Evolutionary conservation across 1,140 invertebrate genomes (phyloP).

Genomic region (Sitobion miscanthi): DNA sequence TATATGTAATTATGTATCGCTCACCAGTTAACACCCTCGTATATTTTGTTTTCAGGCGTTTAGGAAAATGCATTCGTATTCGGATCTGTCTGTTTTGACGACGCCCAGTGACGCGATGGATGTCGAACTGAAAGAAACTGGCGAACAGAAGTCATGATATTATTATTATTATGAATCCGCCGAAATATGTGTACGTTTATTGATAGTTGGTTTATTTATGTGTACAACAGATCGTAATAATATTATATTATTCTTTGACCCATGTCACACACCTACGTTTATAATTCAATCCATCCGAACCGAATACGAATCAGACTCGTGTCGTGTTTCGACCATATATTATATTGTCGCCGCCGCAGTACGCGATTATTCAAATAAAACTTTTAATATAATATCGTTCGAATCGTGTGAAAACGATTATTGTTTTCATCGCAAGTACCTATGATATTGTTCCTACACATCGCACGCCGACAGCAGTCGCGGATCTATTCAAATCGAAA

Average conservation of each 20-base stretch:
- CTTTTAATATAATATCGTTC: not conserved
- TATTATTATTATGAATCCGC: not conserved
- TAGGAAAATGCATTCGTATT: not conserved
- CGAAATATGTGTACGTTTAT: not conserved
- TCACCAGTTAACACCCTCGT: not conserved
- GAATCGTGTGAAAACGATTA: not conserved
- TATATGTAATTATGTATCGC: too few relatives aligned
- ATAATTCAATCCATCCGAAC: not conserved
- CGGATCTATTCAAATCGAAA: not conserved
- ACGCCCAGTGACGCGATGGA: not conserved
- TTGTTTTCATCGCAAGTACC: not conserved
- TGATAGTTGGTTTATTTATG: not conserved
- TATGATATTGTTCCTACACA: not conserved
- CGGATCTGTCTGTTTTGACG: not conserved
- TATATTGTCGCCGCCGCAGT: too few relatives aligned
- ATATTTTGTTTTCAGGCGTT: not conserved
- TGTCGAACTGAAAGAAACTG: slow-evolving; percentile 15
- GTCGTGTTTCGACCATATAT: not conserved
- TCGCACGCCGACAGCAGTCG: not conserved
- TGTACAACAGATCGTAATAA: not conserved
- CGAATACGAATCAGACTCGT: not conserved
- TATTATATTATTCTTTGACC: not conserved
- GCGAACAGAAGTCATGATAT: not conserved
- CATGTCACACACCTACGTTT: not conserved
- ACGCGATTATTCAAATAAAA: not conserved